Percentiles rank a stretch among this genome's conserved stretches.
Evolutionary conservation across 2,888 invertebrate genomes (phyloP).

Genomic region (Orchesella flavescens): DNA sequence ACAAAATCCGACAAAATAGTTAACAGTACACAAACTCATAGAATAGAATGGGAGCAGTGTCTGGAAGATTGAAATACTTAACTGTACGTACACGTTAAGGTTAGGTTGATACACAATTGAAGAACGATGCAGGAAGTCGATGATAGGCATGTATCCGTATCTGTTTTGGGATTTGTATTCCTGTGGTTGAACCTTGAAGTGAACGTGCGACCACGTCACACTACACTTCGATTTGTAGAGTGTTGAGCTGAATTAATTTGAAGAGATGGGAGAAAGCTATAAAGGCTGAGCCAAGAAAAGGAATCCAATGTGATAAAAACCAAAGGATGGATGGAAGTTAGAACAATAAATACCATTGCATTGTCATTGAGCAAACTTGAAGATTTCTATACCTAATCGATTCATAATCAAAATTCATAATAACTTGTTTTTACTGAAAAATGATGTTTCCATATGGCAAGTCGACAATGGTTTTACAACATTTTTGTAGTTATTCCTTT

Average conservation of each 20-base stretch:
- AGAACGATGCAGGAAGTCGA: neutral
- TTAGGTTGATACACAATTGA: neutral
- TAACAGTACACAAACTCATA: no score
- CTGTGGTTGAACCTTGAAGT: conserved; percentile 47
- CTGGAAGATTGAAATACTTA: no score
- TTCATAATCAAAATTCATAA: neutral
- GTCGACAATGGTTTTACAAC: no score
- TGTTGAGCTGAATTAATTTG: conserved; percentile 68
- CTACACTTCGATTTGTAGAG: conserved; percentile 65
- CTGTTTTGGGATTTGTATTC: conserved; percentile 59
- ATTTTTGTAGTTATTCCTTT: no score
- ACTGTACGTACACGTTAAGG: no score
- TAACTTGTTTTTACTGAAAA: no score
- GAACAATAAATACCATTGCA: neutral
- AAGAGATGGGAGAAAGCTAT: conserved; percentile 54
- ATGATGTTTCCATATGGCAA: no score
- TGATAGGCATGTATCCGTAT: conserved; percentile 37
- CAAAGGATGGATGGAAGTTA: neutral
- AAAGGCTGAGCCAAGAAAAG: conserved; percentile 28
- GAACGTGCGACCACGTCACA: conserved; percentile 65
- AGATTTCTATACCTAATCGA: no score
- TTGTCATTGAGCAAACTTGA: no score
- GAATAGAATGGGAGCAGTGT: no score
- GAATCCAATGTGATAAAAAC: neutral
- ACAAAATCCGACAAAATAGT: no score